Conservation (phyloP, 2,113 vertebrate genomes). For the Peucedramus taeniatus region DNA sequence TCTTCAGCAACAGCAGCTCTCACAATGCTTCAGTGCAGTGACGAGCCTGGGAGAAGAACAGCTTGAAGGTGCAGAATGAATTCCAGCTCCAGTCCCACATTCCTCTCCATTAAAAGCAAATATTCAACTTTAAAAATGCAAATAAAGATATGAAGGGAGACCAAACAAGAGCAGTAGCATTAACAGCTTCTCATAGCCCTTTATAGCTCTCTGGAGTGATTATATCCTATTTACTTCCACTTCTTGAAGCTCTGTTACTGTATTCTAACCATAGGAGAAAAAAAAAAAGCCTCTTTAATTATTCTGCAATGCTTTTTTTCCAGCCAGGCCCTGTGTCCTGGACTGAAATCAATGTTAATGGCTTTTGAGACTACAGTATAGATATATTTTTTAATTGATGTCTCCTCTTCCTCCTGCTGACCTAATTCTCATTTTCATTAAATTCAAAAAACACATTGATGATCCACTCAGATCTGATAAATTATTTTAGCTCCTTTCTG, state of each 20-base stretch:
- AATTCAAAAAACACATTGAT: constrained; percentile 38
- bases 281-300: background rate
- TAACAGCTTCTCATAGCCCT: background rate
- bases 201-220: background rate
- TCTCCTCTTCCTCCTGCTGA: constrained; percentile 31
- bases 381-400: constrained; percentile 63
- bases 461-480: constrained; percentile 44
- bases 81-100: background rate
- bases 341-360: constrained; percentile 61
- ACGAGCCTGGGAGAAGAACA: background rate
- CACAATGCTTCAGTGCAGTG: background rate
- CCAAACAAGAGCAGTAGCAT: background rate
- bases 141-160: background rate
- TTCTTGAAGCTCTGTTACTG: background rate
- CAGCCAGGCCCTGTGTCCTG: background rate
- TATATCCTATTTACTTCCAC: background rate
- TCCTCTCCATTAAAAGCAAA: background rate
- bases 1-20: background rate
- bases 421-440: constrained; percentile 56
- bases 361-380: constrained; percentile 43
- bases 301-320: constrained; percentile 4
- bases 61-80: background rate
- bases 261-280: background rate
- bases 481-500: constrained; percentile 68
- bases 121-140: background rate